A percentile compares a stretch with the other conserved stretches of the same genome.
Conservation (phyloP, 2,113 vertebrate species). For the Manacus vitellinus region DNA sequence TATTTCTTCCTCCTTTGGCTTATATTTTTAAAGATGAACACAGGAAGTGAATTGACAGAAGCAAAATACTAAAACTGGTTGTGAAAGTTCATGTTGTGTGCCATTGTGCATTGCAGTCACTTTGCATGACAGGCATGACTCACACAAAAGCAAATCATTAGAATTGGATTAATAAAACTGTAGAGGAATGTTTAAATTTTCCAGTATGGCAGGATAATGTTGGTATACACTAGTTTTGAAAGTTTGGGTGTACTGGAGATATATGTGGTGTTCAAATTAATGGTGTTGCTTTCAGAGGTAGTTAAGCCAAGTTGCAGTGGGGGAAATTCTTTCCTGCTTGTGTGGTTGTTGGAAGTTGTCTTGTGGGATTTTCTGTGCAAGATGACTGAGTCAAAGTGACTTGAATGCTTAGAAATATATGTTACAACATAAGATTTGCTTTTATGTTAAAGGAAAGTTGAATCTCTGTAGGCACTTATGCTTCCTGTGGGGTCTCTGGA, state of each 20-base stretch:
- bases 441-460: not conserved
- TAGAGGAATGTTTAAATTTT: not conserved
- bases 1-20: not conserved
- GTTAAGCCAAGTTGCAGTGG: not conserved
- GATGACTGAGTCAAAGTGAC: not conserved
- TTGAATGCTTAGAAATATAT: not conserved
- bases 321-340: not conserved
- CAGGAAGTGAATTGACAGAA: not conserved
- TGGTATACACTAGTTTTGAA: not conserved
- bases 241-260: not conserved
- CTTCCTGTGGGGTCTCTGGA: not conserved
- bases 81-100: not conserved
- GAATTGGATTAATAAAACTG: not conserved
- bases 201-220: not conserved
- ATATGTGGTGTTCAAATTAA: rapidly evolving
- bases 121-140: not conserved
- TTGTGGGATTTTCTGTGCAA: not conserved
- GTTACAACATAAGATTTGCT: not conserved
- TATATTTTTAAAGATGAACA: not conserved
- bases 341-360: not conserved
- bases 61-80: not conserved
- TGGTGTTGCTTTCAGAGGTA: not conserved
- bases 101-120: not conserved
- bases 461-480: not conserved
- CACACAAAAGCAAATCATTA: not conserved